Conservation (phyloP, 2,797 vertebrate species). For the Anas georgica region DNA sequence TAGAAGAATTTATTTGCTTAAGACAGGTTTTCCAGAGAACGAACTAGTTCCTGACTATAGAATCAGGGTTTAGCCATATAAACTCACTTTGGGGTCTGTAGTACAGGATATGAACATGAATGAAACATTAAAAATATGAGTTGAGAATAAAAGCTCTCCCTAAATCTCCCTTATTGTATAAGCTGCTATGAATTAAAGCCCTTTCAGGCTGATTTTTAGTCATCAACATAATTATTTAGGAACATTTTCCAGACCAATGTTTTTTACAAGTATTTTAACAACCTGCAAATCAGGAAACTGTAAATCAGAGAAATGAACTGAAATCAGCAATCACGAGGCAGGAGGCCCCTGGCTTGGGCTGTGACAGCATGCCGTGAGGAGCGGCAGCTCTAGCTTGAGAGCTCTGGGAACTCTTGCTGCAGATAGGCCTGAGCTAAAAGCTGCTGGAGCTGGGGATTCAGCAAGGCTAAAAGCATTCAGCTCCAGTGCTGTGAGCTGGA, state of each 20-base stretch:
- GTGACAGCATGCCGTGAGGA: background rate
- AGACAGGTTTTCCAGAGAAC: slow-evolving; percentile 51
- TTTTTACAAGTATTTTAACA: slow-evolving; percentile 76
- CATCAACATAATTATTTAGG: slow-evolving; percentile 68
- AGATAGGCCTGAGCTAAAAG: background rate
- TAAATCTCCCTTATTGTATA: slow-evolving; percentile 68
- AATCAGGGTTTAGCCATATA: slow-evolving; percentile 52
- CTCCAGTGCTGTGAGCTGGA: background rate
- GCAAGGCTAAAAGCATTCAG: background rate
- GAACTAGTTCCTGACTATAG: slow-evolving; percentile 26
- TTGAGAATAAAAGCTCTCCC: slow-evolving; percentile 56
- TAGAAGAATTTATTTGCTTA: slow-evolving; percentile 39
- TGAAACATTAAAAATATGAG: slow-evolving; percentile 59
- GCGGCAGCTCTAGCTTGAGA: background rate
- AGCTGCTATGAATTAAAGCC: slow-evolving; percentile 69
- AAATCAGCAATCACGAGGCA: slow-evolving; percentile 68
- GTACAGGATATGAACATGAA: slow-evolving; percentile 70
- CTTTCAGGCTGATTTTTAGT: slow-evolving; percentile 69
- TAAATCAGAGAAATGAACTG: slow-evolving; percentile 73
- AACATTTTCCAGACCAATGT: slow-evolving; percentile 72
- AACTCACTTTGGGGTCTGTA: slow-evolving; percentile 60
- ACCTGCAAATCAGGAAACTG: slow-evolving; percentile 73
- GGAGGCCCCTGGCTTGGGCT: slow-evolving; percentile 29
- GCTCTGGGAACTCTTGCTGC: background rate
- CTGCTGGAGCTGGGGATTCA: background rate